Percentiles rank a stretch among this genome's conserved stretches.
Conservation (phyloP, 2,888 invertebrate species). For the Caenorhabditis panamensis region DNA sequence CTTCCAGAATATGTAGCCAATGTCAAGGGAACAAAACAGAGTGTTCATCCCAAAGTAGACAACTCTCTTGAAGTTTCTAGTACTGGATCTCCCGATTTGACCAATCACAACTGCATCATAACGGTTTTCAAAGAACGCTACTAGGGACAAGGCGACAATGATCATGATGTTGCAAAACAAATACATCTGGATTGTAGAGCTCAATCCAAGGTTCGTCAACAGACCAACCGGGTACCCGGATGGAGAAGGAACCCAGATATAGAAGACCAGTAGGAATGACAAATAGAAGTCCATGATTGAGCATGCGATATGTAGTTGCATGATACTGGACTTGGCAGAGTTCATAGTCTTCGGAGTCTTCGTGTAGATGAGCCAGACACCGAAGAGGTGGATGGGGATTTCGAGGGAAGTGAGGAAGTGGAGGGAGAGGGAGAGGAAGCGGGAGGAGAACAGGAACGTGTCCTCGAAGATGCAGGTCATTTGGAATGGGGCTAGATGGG, state of each 20-base stretch:
- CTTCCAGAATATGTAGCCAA: not conserved
- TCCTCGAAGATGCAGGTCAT: constrained; percentile 22
- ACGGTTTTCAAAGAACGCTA: not conserved
- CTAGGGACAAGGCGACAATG: not conserved
- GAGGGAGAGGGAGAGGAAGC: constrained; percentile 11
- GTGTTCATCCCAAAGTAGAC: not conserved
- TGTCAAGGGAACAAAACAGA: not conserved
- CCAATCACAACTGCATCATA: not conserved
- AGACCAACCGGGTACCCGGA: constrained; percentile 19
- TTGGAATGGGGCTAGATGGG: too few relatives aligned
- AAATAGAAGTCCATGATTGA: constrained; percentile 21
- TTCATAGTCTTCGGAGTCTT: constrained; percentile 26
- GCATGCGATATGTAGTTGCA: constrained; percentile 12
- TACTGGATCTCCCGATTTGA: not conserved
- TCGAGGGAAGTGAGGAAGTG: constrained; percentile 20
- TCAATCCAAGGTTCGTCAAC: constrained; percentile 3
- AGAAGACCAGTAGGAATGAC: constrained; percentile 3
- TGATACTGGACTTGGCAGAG: constrained; percentile 22
- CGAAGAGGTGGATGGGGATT: constrained; percentile 19
- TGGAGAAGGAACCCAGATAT: constrained; percentile 9
- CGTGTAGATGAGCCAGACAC: constrained; percentile 21
- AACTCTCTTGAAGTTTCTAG: not conserved
- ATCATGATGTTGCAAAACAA: too few relatives aligned
- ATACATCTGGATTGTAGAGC: too few relatives aligned
- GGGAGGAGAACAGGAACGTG: constrained; percentile 7